Conservation (phyloP, 2,888 invertebrate species). For the Ceraclea dissimilis region DNA sequence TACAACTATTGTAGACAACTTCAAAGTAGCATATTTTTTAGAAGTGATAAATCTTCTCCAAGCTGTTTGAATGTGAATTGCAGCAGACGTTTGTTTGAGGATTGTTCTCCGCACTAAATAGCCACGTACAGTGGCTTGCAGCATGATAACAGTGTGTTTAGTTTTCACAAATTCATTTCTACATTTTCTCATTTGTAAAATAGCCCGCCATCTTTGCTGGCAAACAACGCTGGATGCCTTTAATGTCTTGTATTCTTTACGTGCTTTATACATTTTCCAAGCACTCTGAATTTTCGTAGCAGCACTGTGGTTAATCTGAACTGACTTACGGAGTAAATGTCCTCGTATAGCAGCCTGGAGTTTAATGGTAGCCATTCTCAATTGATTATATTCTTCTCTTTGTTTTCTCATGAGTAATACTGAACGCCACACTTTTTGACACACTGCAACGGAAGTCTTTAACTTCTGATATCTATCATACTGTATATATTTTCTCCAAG, state of each 20-base stretch:
- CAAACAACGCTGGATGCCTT: constrained; percentile 23
- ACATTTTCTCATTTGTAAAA: constrained; percentile 4
- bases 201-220: constrained; percentile 19
- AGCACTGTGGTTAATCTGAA: constrained; percentile 15
- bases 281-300: constrained; percentile 27
- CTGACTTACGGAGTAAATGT: constrained; percentile 12
- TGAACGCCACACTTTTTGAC: constrained; percentile 20
- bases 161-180: not conserved
- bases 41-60: not conserved
- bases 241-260: constrained; percentile 24
- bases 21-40: not conserved
- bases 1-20: not conserved
- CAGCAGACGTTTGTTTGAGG: not conserved
- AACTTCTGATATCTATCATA: constrained; percentile 24
- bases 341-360: constrained; percentile 20
- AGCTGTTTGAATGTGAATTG: not conserved
- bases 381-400: constrained; percentile 5
- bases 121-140: not conserved
- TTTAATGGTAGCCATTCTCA: constrained; percentile 24
- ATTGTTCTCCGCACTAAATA: not conserved
- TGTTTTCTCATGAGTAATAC: constrained; percentile 5
- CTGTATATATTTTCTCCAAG: constrained; percentile 9
- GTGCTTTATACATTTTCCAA: constrained; percentile 27
- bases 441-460: constrained; percentile 21
- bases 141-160: not conserved